Conservation (phyloP, 2,797 vertebrate species). For the Melanotaenia nigrans region DNA sequence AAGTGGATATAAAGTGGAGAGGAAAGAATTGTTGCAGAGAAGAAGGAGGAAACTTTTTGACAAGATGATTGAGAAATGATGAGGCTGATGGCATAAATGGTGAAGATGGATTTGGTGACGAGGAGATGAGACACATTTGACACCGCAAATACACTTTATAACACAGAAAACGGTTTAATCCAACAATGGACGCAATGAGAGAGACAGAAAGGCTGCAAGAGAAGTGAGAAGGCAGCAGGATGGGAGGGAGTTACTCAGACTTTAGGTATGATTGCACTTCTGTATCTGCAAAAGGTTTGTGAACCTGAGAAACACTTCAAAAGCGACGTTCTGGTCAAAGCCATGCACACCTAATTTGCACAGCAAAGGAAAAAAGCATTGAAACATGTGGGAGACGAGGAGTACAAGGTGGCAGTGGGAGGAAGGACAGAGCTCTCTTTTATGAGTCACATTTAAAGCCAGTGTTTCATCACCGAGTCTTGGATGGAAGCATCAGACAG, state of each 20-base stretch:
- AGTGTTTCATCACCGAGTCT: slow-evolving; percentile 15
- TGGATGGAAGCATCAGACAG: slow-evolving; percentile 9
- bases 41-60: slow-evolving; percentile 15
- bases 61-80: slow-evolving; percentile 49
- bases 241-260: slow-evolving; percentile 18
- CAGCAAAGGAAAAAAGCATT: slow-evolving; percentile 55
- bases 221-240: slow-evolving; percentile 19
- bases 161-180: slow-evolving; percentile 35
- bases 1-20: slow-evolving; percentile 14
- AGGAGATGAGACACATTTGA: slow-evolving; percentile 37
- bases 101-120: slow-evolving; percentile 24
- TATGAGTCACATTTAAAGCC: slow-evolving; percentile 32
- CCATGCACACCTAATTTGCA: slow-evolving; percentile 69
- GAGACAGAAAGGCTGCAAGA: slow-evolving; percentile 56
- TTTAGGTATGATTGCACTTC: slow-evolving; percentile 4
- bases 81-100: slow-evolving; percentile 12
- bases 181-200: slow-evolving; percentile 13
- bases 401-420: slow-evolving; percentile 50
- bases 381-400: slow-evolving; percentile 43
- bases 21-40: slow-evolving; percentile 44
- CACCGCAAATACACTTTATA: slow-evolving; percentile 28
- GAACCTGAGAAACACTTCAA: slow-evolving; percentile 61
- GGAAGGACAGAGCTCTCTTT: slow-evolving; percentile 3
- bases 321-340: slow-evolving; percentile 63
- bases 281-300: slow-evolving; percentile 8